These are phyloP conservation scores for Notarius lentiginosus DNA, from an alignment of 2,113 vertebrate species.

Conservation along the genomic window DNA sequence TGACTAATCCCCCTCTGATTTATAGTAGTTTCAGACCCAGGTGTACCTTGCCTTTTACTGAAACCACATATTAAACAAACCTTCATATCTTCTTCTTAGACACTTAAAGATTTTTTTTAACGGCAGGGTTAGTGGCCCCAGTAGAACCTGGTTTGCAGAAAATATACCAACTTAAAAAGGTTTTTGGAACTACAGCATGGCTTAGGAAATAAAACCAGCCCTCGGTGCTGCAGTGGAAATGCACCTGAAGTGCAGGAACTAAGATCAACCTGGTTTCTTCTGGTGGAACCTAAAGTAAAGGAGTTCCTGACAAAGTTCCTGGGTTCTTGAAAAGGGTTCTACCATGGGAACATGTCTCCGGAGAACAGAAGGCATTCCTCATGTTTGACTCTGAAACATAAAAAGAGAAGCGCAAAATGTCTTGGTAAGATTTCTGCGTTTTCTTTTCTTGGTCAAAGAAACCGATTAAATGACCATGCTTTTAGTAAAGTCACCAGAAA, in stretches of 20 bases:
- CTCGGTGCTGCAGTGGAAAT: background rate
- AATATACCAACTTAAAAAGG: background rate
- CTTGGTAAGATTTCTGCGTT: background rate
- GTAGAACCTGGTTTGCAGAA: background rate
- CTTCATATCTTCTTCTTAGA: background rate
- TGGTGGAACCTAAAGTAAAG: background rate
- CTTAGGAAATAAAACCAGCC: background rate
- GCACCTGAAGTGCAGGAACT: background rate
- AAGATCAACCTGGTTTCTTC: background rate
- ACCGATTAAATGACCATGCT: background rate
- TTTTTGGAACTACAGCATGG: background rate
- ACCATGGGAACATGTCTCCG: background rate
- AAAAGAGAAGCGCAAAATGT: background rate
- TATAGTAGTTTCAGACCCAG: background rate
- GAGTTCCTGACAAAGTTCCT: background rate
- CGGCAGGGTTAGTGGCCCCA: background rate
- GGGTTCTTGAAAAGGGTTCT: background rate
- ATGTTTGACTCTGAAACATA: background rate
- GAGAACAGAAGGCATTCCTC: background rate
- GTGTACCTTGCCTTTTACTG: background rate
- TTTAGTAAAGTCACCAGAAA: background rate
- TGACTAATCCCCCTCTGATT: background rate
- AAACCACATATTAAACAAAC: background rate
- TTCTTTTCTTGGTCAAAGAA: background rate
- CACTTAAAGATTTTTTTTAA: background rate